phyloP scores from a whole-genome alignment of 2,888 invertebrate species.

The Habrosyne pyritoides region DNA sequence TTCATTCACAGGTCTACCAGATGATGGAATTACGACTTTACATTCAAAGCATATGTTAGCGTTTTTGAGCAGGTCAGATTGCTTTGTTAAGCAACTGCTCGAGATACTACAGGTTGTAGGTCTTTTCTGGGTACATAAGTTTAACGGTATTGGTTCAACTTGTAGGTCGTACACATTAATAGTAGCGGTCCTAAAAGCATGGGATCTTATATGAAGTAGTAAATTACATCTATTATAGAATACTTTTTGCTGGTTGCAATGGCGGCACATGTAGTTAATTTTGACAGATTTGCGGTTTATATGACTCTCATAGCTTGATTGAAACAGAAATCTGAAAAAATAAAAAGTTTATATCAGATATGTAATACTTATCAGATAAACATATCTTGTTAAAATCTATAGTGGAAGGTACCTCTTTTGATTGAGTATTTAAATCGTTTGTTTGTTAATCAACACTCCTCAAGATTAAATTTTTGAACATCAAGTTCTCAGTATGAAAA shows the following conservation, averaged over 20 bases:
- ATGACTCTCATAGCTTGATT: conserved; percentile 67
- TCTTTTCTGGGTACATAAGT: conserved; percentile 1
- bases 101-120: conserved; percentile 10
- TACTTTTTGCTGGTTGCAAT: conserved; percentile 57
- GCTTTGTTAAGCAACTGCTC: conserved; percentile 7
- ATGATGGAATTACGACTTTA: conserved; percentile 39
- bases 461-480: too few relatives aligned
- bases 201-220: conserved; percentile 76
- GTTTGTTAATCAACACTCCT: too few relatives aligned
- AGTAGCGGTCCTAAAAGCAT: conserved; percentile 73
- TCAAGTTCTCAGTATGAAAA: too few relatives aligned
- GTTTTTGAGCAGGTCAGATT: conserved; percentile 16
- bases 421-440: too few relatives aligned
- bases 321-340: conserved; percentile 68
- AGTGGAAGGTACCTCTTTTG: too few relatives aligned
- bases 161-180: conserved; percentile 71
- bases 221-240: conserved; percentile 77
- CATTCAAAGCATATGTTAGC: conserved; percentile 56
- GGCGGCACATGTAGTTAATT: conserved; percentile 65
- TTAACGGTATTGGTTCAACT: conserved; percentile 66
- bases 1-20: conserved; percentile 39
- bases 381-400: too few relatives aligned
- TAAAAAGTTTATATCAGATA: conserved; percentile 8
- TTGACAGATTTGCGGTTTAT: conserved; percentile 70
- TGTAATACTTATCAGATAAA: too few relatives aligned